A percentile compares a stretch with the other conserved stretches of the same genome.
phyloP scores from a whole-genome alignment of 2,113 vertebrate genomes.

The Cairina moschata region DNA sequence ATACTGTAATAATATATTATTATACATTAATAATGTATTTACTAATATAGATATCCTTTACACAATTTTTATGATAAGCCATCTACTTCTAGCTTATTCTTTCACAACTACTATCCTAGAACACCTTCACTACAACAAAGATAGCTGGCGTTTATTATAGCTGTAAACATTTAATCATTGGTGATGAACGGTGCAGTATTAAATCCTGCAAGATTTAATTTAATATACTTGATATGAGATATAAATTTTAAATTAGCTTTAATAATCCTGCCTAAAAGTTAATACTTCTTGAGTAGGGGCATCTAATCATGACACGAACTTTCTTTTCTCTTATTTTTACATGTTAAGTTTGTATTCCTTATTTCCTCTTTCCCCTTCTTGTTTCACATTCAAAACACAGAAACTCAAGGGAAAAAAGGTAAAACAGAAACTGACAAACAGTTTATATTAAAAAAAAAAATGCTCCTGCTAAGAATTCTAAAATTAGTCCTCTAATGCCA shows the following conservation, averaged over 20 bases:
- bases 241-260: constrained; percentile 52
- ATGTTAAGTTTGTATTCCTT: neutral
- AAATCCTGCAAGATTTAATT: constrained; percentile 63
- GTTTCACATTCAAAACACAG: neutral
- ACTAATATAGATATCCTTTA: neutral
- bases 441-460: neutral
- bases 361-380: neutral
- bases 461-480: neutral
- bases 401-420: neutral
- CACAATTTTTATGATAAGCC: neutral
- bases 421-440: neutral
- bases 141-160: constrained; percentile 45
- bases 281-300: neutral
- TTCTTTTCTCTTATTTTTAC: neutral
- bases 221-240: constrained; percentile 31
- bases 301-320: neutral
- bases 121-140: neutral
- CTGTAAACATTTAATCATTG: constrained; percentile 66
- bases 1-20: too few species aligned
- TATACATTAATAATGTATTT: neutral
- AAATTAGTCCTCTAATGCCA: neutral
- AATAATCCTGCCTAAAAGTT: constrained; percentile 48
- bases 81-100: neutral
- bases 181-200: constrained; percentile 54
- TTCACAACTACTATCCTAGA: constrained; percentile 4